Base-by-base conservation (phyloP, 2,797 vertebrate genomes). In the Xenopus petersii region DNA sequence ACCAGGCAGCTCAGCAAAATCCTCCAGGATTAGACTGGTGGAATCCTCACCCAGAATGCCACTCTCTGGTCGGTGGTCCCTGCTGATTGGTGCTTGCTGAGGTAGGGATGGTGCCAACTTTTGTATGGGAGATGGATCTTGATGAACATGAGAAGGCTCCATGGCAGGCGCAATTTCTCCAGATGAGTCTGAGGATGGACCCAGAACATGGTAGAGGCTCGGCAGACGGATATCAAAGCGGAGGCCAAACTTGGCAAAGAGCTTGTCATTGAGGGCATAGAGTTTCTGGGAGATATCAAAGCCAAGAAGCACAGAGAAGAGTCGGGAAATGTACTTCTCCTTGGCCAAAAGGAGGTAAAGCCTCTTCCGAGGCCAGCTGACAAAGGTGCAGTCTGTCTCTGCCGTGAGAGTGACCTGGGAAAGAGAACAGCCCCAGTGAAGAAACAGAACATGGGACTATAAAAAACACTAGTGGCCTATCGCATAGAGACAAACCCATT, bases 41-140 rank as follows among this genome's bases (percentile, higher is more conserved):
- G 96, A 98, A 91, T 99, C 97, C 96, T 99, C 97, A 97, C 97
- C 96, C 87, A 94, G 92, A 87, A 90, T 73, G 79, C 96, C 90
- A 74, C 89, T 92, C 82, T 96, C 92, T 0, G 88, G 88, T 86
- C 92, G 92, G 67, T 88, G 84, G 30, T 81, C 84, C 65, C 85
- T 79, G 67, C 77, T 71, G 9, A 61, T 78, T 73, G 26, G 76
- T 0, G 82, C 75, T 0, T 61, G 64, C 0, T 77, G 74, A 74
- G 80, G 74, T 0, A 16, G 72, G 15, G 80, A 74, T 5, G 51
- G 46, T 21, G 74, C 24, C 0, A 83, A 77, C 0, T 86, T 79
- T 81, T 74, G 89, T 66, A 62, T 59, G 3, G 82, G 64, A 2
- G 77, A 67, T 10, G 83, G 79, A 0, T 55, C 36, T 33, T 71